Base-by-base conservation (phyloP, 2,797 vertebrate species). In the Anguilla megastoma region DNA sequence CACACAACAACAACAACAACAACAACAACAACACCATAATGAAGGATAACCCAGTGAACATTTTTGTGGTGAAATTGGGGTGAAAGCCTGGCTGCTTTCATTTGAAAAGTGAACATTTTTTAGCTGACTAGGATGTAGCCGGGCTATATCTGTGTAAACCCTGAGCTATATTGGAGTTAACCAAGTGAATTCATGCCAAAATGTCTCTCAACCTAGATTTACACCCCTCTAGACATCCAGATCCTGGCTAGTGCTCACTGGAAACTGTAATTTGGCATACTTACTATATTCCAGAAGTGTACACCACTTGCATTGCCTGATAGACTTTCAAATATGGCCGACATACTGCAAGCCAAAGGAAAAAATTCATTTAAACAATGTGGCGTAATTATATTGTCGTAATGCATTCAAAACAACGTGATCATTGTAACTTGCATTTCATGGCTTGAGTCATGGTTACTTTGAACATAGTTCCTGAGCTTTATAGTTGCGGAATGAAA, bases 201-300 rank as follows among this genome's bases (percentile, higher is more conserved):
- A 52, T 52, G 50, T 52, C 50, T 52, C 50, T 60, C 3, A 24
- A 16, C 16, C 2, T 0, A 18, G 58, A 16, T 60, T 60, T 60
- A 12, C 58, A 60, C 58, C 58, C 58, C 14, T 60, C 18, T 18
- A 60, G 58, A 60, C 21, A 24, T 18, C 58, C 16, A 60, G 16
- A 60, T 60, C 16, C 16, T 21, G 3, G 10, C 16, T 18, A 18
- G 16, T 60, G 10, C 58, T 60, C 58, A 60, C 16, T 60, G 58
- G 16, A 18, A 60, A 41, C 36, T 41, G 36, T 3, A 41, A 41
- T 41, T 41, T n/a, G 63, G 24, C 24, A 27, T 16, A 97, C 98
- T 98, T 95, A 99, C 98, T 98, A 98, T 92, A 98, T 95, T 90
- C 97, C 98, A 58, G 98, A 99, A 1, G 97, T 98, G 92, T 98